Evolutionary conservation across 2,888 invertebrate species (phyloP), one percentile per base, ranked within the genome.

Genomic region (Amblyjoppa fuscipennis): DNA sequence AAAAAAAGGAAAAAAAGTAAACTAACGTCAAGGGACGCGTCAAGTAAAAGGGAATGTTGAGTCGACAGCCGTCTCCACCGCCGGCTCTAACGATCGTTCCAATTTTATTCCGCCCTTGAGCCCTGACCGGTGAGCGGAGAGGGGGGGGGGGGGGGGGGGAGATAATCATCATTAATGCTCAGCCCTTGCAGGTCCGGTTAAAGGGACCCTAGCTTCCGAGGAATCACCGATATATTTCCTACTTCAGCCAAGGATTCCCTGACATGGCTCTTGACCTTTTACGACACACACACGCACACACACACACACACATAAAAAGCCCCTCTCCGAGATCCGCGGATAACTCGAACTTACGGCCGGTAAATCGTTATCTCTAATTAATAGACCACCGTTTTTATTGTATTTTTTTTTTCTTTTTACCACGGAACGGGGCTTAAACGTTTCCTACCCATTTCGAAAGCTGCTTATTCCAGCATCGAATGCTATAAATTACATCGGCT

Each of bases 31-130:
- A 61, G 61, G 16, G 61, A 31, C 5, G 61, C 16, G 34, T 61
- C 31, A 16, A 34, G 61, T 28, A 31, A 61, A 61, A 61, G n/a
- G 61, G 31, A 16, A 11, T 25, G 61, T 61, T 34, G 61, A 61
- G 45, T 75, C 45, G 75, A 74, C 45, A n/a, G 3, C 45, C 28
- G 31, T n/a, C 74, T 74, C 28, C 7, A 59, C 6, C 28, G 59
- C 11, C 45, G 41, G 31, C 20, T 34, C 28, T 20, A 5, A 11
- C n/a, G 49, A 49, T 13, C 51, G 31, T 75, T 73, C 59, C 56
- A 64, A 75, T 75, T 64, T 75, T 75, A 51, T 51, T 75, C n/a
- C 49, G 13, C 64, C 75, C 64, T 31, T 16, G n/a, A 20, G 5
- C 45, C 59, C 61, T 28, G 49, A 4, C 74, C 41, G 4, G 45